Conservation (phyloP, 1,140 invertebrate species). For the Leguminivora glycinivorella region DNA sequence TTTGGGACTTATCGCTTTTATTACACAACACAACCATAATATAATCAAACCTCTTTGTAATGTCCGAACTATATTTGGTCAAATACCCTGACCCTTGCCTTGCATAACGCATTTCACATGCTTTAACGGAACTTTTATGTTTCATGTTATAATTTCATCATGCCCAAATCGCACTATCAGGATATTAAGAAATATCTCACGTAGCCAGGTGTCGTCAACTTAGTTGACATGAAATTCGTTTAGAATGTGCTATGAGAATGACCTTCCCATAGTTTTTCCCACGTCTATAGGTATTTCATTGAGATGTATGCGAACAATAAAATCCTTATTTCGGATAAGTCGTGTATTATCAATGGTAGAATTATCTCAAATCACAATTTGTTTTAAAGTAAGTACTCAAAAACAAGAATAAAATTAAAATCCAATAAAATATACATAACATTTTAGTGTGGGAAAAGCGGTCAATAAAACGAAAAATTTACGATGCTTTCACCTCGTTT, state of each 20-base stretch:
- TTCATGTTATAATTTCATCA: constrained; percentile 21
- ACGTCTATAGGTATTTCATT: constrained; percentile 15
- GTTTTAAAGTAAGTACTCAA: neutral
- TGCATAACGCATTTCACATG: neutral
- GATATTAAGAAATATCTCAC: constrained; percentile 28
- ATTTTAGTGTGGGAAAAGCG: neutral
- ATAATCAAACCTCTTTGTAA: constrained; percentile 2
- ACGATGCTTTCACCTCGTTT: neutral
- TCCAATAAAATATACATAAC: neutral
- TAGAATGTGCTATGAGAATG: neutral
- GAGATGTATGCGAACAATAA: neutral
- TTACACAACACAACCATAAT: neutral
- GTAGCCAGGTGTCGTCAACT: constrained; percentile 15
- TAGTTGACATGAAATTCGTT: neutral
- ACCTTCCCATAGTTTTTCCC: constrained; percentile 24
- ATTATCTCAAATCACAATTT: too few species aligned
- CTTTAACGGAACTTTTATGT: constrained; percentile 15
- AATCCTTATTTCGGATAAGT: neutral
- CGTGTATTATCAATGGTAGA: neutral
- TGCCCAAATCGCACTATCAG: constrained; percentile 16
- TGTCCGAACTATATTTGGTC: constrained; percentile 4
- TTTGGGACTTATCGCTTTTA: neutral
- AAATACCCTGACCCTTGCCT: constrained; percentile 9
- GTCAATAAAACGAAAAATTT: neutral
- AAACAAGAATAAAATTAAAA: neutral